Conservation (phyloP, 2,797 vertebrate genomes). For the Falco rusticolus region DNA sequence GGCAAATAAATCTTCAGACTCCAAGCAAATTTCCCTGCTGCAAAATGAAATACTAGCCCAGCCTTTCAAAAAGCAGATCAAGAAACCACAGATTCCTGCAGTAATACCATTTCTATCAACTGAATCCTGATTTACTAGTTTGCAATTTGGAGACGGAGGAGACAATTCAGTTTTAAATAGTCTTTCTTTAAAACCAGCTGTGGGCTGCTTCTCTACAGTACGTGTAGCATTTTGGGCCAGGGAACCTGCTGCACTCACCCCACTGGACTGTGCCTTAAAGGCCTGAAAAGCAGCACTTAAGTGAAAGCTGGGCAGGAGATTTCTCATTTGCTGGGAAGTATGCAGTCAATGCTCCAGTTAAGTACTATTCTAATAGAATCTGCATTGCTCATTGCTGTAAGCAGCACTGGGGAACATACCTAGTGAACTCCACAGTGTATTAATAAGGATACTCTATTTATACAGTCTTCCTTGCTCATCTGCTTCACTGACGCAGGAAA, state of each 20-base stretch:
- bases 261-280: not conserved
- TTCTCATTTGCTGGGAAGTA: not conserved
- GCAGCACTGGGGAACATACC: not conserved
- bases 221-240: not conserved
- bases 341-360: not conserved
- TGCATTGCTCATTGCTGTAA: not conserved
- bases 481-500: not conserved
- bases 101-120: not conserved
- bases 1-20: conserved; percentile 10
- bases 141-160: not conserved
- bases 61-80: not conserved
- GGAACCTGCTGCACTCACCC: not conserved
- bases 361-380: not conserved
- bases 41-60: not conserved
- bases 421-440: not conserved
- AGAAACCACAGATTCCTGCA: not conserved
- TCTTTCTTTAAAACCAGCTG: not conserved
- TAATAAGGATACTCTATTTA: not conserved
- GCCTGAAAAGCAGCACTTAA: not conserved
- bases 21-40: not conserved
- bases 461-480: not conserved
- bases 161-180: not conserved
- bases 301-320: not conserved
- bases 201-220: not conserved
- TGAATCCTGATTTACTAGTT: not conserved